These are phyloP conservation scores for Tinamus guttatus DNA, from an alignment of 2,113 vertebrate species.

Conservation along the genomic window DNA sequence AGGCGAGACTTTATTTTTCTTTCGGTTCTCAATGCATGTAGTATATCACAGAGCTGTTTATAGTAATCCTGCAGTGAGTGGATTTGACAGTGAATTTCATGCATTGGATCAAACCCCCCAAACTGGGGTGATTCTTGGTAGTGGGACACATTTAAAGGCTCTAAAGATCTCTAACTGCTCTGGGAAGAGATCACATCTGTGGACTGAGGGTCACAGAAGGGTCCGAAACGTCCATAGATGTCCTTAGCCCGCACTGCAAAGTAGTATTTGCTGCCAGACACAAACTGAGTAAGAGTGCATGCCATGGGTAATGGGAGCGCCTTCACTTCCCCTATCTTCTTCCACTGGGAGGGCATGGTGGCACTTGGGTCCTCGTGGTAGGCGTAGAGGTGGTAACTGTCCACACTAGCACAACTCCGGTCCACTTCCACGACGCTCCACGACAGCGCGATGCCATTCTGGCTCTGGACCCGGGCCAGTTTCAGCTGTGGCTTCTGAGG, in stretches of 20 bases:
- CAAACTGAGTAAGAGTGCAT: constrained; percentile 97
- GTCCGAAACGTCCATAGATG: constrained; percentile 93
- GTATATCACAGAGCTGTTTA: constrained; percentile 75
- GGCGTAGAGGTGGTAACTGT: constrained; percentile 98
- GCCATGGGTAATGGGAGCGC: constrained; percentile 97
- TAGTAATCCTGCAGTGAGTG: constrained; percentile 75
- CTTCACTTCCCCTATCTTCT: constrained; percentile 98
- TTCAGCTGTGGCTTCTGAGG: constrained; percentile 89
- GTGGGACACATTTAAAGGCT: constrained; percentile 62
- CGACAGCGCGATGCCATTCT: constrained; percentile 95
- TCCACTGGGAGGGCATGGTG: constrained; percentile 89
- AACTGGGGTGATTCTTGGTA: constrained; percentile 58
- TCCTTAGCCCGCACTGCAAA: constrained; percentile 97
- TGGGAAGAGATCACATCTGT: constrained; percentile 93
- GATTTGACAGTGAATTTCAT: constrained; percentile 78
- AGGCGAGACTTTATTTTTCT: constrained; percentile 76
- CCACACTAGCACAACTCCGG: constrained; percentile 90
- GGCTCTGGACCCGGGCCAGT: constrained; percentile 91
- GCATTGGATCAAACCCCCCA: constrained; percentile 75
- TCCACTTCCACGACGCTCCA: constrained; percentile 96
- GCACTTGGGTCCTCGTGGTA: constrained; percentile 86
- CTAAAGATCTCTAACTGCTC: constrained; percentile 74
- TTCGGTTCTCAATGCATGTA: constrained; percentile 77
- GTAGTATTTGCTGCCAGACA: constrained; percentile 97
- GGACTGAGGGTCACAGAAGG: constrained; percentile 98